These are phyloP conservation scores for Galeopsomyia nigrocyanea DNA, from an alignment of 2,888 invertebrate genomes.

Conservation along the genomic window DNA sequence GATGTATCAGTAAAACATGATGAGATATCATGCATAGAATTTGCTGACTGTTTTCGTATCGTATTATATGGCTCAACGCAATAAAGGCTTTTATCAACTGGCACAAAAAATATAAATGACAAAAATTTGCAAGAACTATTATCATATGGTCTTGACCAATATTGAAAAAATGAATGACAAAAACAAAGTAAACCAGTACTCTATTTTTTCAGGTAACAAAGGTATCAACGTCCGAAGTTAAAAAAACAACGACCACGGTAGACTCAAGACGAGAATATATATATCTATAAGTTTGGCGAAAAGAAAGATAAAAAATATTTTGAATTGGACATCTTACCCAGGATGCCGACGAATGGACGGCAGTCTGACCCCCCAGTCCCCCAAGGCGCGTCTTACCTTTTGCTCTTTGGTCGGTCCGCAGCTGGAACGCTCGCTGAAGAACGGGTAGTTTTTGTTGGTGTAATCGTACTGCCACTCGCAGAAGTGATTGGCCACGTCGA, in stretches of 20 bases:
- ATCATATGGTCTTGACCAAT: constrained; percentile 1
- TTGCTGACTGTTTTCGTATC: constrained; percentile 7
- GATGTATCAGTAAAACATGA: not conserved
- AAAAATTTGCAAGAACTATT: constrained; percentile 16
- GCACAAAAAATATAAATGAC: constrained; percentile 28
- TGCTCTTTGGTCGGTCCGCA: constrained; percentile 84
- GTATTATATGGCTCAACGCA: constrained; percentile 24
- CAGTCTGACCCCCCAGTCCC: constrained; percentile 51
- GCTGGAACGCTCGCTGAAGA: constrained; percentile 78
- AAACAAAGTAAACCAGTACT: constrained; percentile 32
- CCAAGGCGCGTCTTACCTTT: constrained; percentile 73
- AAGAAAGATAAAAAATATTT: constrained; percentile 20
- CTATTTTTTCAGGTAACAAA: constrained; percentile 8
- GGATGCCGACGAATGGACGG: constrained; percentile 15
- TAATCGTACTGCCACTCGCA: constrained; percentile 94
- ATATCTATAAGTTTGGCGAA: constrained; percentile 18
- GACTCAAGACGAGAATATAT: constrained; percentile 17
- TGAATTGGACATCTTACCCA: constrained; percentile 54
- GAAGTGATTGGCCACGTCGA: constrained; percentile 96
- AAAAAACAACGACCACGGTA: constrained; percentile 19
- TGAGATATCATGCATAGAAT: constrained; percentile 31
- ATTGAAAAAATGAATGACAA: constrained; percentile 37
- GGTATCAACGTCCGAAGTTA: constrained; percentile 33
- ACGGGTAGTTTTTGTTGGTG: constrained; percentile 82
- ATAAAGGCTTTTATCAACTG: constrained; percentile 17